Evolutionary conservation across 2,888 invertebrate genomes (phyloP), one percentile per base, ranked within the genome.

Genomic region (Drosophila anomelani): DNA sequence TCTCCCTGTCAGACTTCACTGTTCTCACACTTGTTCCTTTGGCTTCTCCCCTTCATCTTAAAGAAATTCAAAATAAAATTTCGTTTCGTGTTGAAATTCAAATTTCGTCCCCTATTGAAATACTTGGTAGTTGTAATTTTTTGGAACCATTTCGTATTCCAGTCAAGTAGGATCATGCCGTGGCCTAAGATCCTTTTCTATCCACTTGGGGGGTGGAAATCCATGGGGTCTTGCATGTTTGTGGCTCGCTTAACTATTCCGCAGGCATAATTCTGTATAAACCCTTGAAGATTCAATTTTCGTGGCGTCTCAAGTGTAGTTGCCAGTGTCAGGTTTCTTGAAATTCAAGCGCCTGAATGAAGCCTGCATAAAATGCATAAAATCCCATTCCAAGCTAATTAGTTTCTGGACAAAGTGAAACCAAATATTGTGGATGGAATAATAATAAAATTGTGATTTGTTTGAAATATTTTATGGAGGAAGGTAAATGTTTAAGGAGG

Each of bases 261-360:
- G n/a, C 51, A 34, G 8, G 53, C 59, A 69, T 69, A 58, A 70
- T 69, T 69, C 71, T 34, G 3, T n/a, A 46, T 39, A 58, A 69
- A 29, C 43, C 38, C 49, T 67, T 62, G 34, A 17, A 63, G 29
- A 63, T 44, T 46, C 23, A 39, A 47, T 67, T 38, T 68, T 54
- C 10, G 6, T 55, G 46, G 46, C 67, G 69, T 67, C 34, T 67
- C 47, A 68, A 68, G 67, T 67, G 55, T 17, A 47, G 55, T 68
- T 39, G 47, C 55, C 20, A 47, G 67, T 68, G 68, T 67, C 67
- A 68, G 41, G 47, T 55, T 67, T 67, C 67, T 9, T 29, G 55
- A 67, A 68, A 67, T 36, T 49, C n/a, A 68, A 67, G 68, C 67
- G 68, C 67, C 69, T 34, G 39, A 67, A 67, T 67, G 67, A 67